Percentiles rank a stretch among this genome's conserved stretches.
These are phyloP conservation scores for Halictus rubicundus DNA, from an alignment of 1,140 invertebrate species.

Conservation along the genomic window DNA sequence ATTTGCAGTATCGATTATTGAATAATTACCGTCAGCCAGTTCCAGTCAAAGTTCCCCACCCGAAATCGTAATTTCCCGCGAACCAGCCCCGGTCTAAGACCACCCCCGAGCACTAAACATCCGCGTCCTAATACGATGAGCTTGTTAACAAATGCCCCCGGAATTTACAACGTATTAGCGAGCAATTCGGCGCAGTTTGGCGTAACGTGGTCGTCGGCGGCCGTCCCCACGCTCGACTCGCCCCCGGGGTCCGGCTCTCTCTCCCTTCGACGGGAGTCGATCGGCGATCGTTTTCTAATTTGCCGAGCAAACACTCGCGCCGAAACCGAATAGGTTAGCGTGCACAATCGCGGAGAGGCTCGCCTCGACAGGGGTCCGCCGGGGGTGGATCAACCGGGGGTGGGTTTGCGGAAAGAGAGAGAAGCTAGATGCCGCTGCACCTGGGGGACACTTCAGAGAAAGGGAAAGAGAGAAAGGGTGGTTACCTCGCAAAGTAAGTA, in stretches of 20 bases:
- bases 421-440: neutral
- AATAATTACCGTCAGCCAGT: too few species aligned
- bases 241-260: slow-evolving; percentile 17
- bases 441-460: neutral
- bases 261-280: slow-evolving; percentile 71
- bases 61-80: too few species aligned
- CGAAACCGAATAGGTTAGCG: slow-evolving; percentile 62
- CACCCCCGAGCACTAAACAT: neutral
- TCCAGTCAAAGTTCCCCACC: too few species aligned
- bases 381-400: neutral
- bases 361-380: neutral
- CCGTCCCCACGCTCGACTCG: slow-evolving; percentile 9
- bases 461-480: neutral
- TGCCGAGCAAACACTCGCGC: slow-evolving; percentile 76
- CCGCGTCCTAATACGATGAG: neutral
- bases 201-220: neutral
- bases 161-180: slow-evolving; percentile 50
- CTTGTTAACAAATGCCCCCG: slow-evolving; percentile 30
- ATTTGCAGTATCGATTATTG: too few species aligned
- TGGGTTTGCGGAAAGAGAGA: neutral
- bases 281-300: slow-evolving; percentile 80
- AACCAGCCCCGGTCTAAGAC: neutral
- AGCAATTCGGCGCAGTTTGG: slow-evolving; percentile 17
- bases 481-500: slow-evolving; percentile 53
- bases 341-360: slow-evolving; percentile 48